Conservation (phyloP, 2,797 vertebrate genomes). For the Manis pentadactyla region DNA sequence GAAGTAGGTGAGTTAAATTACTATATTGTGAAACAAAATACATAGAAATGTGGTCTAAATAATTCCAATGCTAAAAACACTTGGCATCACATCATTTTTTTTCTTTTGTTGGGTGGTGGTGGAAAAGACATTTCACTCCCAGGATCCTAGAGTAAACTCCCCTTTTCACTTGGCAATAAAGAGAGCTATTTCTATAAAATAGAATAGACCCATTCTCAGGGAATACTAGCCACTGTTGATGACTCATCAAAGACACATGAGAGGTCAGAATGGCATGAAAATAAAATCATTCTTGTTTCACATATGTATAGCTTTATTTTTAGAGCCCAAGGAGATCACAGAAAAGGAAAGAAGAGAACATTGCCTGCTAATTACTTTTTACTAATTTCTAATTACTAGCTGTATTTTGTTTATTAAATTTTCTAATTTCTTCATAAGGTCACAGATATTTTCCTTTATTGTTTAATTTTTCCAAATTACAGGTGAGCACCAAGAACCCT, state of each 20-base stretch:
- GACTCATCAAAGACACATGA: slow-evolving; percentile 21
- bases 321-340: background rate
- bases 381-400: slow-evolving; percentile 56
- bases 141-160: background rate
- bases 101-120: background rate
- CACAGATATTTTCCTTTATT: slow-evolving; percentile 45
- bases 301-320: slow-evolving; percentile 52
- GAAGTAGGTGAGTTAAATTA: slow-evolving; percentile 37
- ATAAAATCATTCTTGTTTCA: slow-evolving; percentile 19
- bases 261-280: slow-evolving; percentile 6
- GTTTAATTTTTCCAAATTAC: slow-evolving; percentile 69
- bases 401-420: slow-evolving; percentile 69
- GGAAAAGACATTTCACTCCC: background rate
- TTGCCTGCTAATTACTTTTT: slow-evolving; percentile 61
- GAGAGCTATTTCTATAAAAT: background rate
- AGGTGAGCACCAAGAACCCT: slow-evolving; percentile 43
- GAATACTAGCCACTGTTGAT: background rate
- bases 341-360: slow-evolving; percentile 46
- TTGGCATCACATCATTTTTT: background rate
- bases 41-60: background rate
- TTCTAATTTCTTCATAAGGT: slow-evolving; percentile 55
- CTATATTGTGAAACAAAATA: background rate
- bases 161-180: background rate
- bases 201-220: background rate
- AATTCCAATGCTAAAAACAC: background rate